A percentile compares a stretch with the other conserved stretches of the same genome.
phyloP scores from a whole-genome alignment of 2,113 vertebrate genomes.

The Cavia porcellus region DNA sequence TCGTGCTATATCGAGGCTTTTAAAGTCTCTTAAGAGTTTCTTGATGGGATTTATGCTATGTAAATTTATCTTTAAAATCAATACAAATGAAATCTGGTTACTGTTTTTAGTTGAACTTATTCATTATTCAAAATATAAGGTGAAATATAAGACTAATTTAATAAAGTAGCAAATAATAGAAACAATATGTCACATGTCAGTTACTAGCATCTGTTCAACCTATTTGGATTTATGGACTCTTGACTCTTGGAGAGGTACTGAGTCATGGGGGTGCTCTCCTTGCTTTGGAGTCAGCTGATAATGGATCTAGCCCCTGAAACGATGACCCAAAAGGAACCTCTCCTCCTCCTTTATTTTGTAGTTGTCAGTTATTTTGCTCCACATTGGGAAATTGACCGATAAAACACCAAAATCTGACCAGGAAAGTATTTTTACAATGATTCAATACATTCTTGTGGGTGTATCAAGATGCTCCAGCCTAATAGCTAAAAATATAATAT shows the following conservation, averaged over 20 bases:
- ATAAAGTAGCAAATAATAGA: not conserved
- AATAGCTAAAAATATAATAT: not conserved
- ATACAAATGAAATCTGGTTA: not conserved
- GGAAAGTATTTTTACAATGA: not conserved
- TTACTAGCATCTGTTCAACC: not conserved
- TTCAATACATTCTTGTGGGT: not conserved
- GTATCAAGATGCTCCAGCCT: not conserved
- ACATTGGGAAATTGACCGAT: not conserved
- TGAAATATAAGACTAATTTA: not conserved
- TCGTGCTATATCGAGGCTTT: not conserved
- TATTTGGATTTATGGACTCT: not conserved
- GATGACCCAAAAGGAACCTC: not conserved
- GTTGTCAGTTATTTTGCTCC: not conserved
- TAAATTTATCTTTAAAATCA: constrained; percentile 5
- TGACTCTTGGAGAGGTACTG: not conserved
- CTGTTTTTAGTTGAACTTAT: not conserved
- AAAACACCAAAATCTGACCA: not conserved
- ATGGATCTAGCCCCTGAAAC: not conserved
- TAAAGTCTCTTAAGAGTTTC: not conserved
- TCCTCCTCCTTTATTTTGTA: not conserved
- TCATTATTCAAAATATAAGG: not conserved
- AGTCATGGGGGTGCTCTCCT: not conserved
- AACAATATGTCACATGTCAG: not conserved
- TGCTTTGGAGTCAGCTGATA: not conserved
- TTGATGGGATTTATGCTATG: not conserved